These are phyloP conservation scores for Thermophis baileyi DNA, from an alignment of 2,113 vertebrate genomes.

Conservation along the genomic window DNA sequence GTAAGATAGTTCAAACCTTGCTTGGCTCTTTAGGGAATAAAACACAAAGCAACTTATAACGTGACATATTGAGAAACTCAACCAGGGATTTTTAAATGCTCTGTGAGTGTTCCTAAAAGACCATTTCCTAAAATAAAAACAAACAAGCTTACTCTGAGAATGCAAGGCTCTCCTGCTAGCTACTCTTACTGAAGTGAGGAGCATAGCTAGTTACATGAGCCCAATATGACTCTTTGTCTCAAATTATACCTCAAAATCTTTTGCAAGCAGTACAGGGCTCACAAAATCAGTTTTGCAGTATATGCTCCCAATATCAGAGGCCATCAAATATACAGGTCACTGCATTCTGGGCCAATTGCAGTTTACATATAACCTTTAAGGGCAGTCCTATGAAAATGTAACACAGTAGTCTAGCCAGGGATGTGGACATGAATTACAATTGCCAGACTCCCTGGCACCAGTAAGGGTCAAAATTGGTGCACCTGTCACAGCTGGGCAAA, in stretches of 20 bases:
- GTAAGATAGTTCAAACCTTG: slow-evolving; percentile 2
- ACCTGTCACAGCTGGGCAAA: neutral
- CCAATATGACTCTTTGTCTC: neutral
- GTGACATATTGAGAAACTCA: neutral
- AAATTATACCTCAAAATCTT: neutral
- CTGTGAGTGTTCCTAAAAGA: neutral
- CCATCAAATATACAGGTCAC: neutral
- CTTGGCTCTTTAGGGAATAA: neutral
- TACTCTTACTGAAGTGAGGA: neutral
- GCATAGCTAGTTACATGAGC: neutral
- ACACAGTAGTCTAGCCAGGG: neutral
- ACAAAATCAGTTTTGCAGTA: neutral
- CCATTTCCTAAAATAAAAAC: neutral
- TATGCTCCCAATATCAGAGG: neutral
- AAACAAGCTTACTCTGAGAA: neutral
- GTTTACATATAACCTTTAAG: neutral
- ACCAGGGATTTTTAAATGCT: neutral
- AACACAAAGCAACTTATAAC: neutral
- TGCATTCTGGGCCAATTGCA: neutral
- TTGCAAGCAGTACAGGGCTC: neutral
- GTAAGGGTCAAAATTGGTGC: neutral
- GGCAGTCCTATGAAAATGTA: neutral
- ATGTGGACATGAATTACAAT: neutral
- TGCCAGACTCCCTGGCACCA: neutral
- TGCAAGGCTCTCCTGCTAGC: neutral